phyloP scores from a whole-genome alignment of 2,113 vertebrate species.

The human (Homo sapiens) region DNA sequence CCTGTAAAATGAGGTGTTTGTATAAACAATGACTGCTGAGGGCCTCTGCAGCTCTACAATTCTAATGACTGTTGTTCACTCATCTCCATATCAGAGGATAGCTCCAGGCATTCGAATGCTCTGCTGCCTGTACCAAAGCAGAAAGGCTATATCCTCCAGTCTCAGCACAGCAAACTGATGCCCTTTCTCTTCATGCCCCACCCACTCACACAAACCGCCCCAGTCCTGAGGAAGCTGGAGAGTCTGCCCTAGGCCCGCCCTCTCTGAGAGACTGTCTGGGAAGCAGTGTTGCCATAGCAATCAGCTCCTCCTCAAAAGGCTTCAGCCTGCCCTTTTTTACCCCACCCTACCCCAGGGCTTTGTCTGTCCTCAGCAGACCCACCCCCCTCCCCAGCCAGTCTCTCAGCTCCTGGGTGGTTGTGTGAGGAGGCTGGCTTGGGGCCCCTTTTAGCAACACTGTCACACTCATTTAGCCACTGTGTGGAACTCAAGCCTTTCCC shows the following conservation, averaged over 20 bases:
- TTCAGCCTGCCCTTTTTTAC: constrained; percentile 62
- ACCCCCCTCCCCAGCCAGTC: constrained; percentile 36
- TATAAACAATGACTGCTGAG: constrained; percentile 2
- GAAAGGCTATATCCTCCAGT: constrained; percentile 6
- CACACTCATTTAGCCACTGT: constrained; percentile 59
- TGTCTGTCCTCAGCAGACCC: constrained; percentile 42
- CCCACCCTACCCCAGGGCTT: constrained; percentile 62
- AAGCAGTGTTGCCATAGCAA: constrained; percentile 78
- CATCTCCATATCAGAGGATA: constrained; percentile 29
- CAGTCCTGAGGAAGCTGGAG: constrained; percentile 24
- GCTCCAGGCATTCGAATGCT: not conserved
- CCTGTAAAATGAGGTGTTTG: constrained; percentile 41
- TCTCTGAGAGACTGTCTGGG: constrained; percentile 58
- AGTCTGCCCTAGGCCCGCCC: constrained; percentile 40
- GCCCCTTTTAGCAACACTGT: constrained; percentile 56
- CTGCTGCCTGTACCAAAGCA: not conserved
- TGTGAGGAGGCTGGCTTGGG: not conserved
- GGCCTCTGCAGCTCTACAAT: not conserved
- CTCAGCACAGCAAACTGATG: constrained; percentile 34
- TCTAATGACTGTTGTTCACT: not conserved
- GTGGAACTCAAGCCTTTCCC: constrained; percentile 26
- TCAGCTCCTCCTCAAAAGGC: constrained; percentile 75
- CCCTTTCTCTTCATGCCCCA: not conserved
- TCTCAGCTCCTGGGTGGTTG: not conserved
- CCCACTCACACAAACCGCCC: constrained; percentile 56